Evolutionary conservation across 2,113 vertebrate species (phyloP), one percentile per base, ranked within the genome.

Genomic region (Polyodon spathula): DNA sequence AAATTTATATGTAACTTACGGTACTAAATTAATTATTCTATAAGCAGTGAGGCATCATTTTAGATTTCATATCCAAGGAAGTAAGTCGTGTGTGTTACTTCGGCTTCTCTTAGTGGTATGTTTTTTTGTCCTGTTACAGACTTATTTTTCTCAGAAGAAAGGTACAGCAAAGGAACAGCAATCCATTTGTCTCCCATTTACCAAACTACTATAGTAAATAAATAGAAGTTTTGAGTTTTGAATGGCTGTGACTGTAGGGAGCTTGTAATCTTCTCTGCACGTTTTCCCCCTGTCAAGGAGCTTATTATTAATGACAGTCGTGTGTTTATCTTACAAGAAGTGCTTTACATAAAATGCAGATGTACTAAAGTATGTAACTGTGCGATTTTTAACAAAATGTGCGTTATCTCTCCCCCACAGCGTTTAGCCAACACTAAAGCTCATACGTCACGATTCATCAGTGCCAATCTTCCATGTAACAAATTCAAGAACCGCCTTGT

Each of bases 401-500:
- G 14, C n/a, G 10, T 55, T 64, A 42, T 67, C 57, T 70, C 11
- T 59, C 40, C 74, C 66, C 56, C 68, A 66, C 76, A 99, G 96
- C 92, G 93, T 81, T 89, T 98, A 83, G 94, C 96, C 56, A 97
- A 95, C 82, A 95, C 94, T 67, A 98, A 99, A 90, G 94, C 95
- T 80, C 95, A 97, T 82, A 97, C 96, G 63, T 98, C 95, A 78
- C 88, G 95, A 85, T 99, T 99, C 88, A 98, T 99, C 91, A 99
- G 96, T 92, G 96, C 96, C 93, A 99, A 99, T 81, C 94, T 99
- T 75, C 93, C 96, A 77, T 99, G 96, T 91, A 99, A 99, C 92
- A 97, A 99, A 88, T 99, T 99, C 83, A 99, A 99, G 89, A 99
- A 99, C 78, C 94, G 96, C 84, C 94, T 99, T 85, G 96, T 99